These are phyloP conservation scores for Brachyhypopomus gauderio DNA, from an alignment of 2,113 vertebrate species.

Conservation along the genomic window DNA sequence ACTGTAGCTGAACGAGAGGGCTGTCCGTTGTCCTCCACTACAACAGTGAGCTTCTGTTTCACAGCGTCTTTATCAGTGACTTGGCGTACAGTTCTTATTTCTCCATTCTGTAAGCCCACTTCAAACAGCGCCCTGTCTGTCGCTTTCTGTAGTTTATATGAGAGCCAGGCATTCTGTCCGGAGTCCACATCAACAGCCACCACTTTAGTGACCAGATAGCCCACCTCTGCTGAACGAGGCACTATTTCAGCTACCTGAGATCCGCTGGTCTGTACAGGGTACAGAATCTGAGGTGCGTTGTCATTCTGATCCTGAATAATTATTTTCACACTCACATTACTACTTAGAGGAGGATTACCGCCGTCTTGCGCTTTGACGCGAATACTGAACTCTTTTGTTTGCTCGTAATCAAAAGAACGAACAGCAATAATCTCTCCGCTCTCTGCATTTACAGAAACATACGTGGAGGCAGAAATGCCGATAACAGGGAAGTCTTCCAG, in stretches of 20 bases:
- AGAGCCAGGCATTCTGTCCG: constrained; percentile 60
- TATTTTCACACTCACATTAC: constrained; percentile 18
- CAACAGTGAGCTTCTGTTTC: constrained; percentile 57
- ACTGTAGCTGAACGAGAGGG: constrained; percentile 56
- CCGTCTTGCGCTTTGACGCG: constrained; percentile 53
- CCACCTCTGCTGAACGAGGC: constrained; percentile 60
- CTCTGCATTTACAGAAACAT: constrained; percentile 51
- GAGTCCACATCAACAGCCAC: constrained; percentile 63
- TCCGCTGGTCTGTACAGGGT: constrained; percentile 37
- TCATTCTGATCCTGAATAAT: constrained; percentile 69
- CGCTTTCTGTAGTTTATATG: constrained; percentile 59
- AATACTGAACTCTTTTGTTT: constrained; percentile 46
- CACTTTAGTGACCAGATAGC: constrained; percentile 60
- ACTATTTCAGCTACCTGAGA: constrained; percentile 55
- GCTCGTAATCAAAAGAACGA: constrained; percentile 56
- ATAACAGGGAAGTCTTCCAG: constrained; percentile 66
- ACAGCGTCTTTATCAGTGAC: constrained; percentile 57
- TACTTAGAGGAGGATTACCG: constrained; percentile 53
- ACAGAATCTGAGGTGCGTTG: constrained; percentile 67
- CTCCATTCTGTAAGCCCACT: constrained; percentile 59
- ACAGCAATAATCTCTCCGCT: constrained; percentile 52
- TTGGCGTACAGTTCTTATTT: constrained; percentile 59
- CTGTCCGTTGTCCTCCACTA: constrained; percentile 57
- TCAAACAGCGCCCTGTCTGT: constrained; percentile 57
- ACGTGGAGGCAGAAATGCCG: constrained; percentile 58